Conservation (phyloP, 2,888 invertebrate species). For the Tinea trinotella region DNA sequence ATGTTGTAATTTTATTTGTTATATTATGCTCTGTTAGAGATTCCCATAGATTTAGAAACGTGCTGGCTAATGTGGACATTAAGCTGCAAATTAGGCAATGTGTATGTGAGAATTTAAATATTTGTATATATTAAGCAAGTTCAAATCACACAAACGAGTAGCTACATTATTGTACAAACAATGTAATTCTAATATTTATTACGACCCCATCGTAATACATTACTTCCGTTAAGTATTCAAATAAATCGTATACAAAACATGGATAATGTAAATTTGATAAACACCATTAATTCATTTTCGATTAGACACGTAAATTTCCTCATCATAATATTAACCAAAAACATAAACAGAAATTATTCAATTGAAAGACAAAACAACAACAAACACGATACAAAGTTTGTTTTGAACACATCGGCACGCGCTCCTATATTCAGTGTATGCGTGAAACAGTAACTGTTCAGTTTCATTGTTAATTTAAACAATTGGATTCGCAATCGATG, state of each 20-base stretch:
- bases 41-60: constrained; percentile 46
- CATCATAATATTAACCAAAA: not conserved
- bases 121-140: constrained; percentile 36
- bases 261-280: not conserved
- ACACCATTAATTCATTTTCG: not conserved
- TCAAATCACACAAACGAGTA: constrained; percentile 28
- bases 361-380: constrained; percentile 10
- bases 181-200: constrained; percentile 29
- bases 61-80: constrained; percentile 46
- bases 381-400: constrained; percentile 15
- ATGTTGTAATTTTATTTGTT: too few relatives aligned
- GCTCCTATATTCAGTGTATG: constrained; percentile 15
- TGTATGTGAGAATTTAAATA: constrained; percentile 56
- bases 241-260: not conserved
- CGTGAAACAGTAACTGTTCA: constrained; percentile 33
- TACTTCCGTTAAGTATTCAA: not conserved
- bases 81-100: constrained; percentile 61
- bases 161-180: constrained; percentile 35
- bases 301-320: not conserved
- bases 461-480: constrained; percentile 58
- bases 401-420: constrained; percentile 16
- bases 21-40: constrained; percentile 24
- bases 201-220: constrained; percentile 12
- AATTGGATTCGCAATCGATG: constrained; percentile 57
- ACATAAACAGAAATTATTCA: constrained; percentile 17